Base-by-base conservation (phyloP, 1,140 invertebrate species). In the Anastatus disparis region DNA sequence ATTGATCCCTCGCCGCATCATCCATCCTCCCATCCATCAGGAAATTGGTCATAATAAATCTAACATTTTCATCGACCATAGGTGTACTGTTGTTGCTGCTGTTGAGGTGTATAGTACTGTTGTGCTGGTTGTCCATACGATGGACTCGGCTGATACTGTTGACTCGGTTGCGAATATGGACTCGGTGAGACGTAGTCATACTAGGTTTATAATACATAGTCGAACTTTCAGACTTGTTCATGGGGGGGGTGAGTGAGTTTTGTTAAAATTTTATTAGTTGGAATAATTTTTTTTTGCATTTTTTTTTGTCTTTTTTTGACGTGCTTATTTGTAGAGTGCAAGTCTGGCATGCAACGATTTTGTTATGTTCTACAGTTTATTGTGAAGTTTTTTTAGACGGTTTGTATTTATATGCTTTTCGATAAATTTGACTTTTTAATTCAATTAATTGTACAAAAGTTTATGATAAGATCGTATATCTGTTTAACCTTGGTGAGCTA, bases 111-210 rank as follows among this genome's bases (percentile, higher is more conserved):
- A n/a, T n/a, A n/a, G n/a, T n/a, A n/a, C n/a, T n/a, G n/a, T n/a
- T n/a, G n/a, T n/a, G n/a, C n/a, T n/a, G n/a, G n/a, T n/a, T n/a
- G n/a, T n/a, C n/a, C n/a, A n/a, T n/a, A n/a, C n/a, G n/a, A n/a
- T n/a, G n/a, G n/a, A n/a, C n/a, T n/a, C n/a, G n/a, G n/a, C n/a
- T n/a, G n/a, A n/a, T n/a, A n/a, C n/a, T n/a, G n/a, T n/a, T n/a
- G n/a, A n/a, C n/a, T n/a, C n/a, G n/a, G n/a, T n/a, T n/a, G n/a
- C n/a, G n/a, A n/a, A n/a, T n/a, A n/a, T 4, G 27, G 48, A 74
- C 75, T 72, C 62, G 76, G 75, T 74, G 74, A 71, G 53, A 55
- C 42, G 64, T 83, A 81, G 72, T 81, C 76, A 64, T 81, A 82
- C 79, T 79, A 77, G 67, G 67, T 77, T 66, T 76, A 74, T 58